A percentile compares a stretch with the other conserved stretches of the same genome.
Evolutionary conservation across 2,797 vertebrate species (phyloP).

Genomic region (Anabas testudineus): DNA sequence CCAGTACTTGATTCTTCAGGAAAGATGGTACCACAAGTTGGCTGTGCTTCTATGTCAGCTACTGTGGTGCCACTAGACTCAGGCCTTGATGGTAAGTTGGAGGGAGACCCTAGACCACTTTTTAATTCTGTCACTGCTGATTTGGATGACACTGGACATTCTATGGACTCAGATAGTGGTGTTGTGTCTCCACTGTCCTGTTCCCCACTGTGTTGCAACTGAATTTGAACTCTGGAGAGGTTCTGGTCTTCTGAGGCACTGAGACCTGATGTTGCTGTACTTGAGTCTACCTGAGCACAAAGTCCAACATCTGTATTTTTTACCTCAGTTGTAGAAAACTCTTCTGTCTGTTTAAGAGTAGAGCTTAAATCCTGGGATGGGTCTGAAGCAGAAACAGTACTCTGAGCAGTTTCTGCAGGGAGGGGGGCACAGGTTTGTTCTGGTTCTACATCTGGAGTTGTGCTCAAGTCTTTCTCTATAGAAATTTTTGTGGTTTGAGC

Average conservation of each 20-base stretch:
- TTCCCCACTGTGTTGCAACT: constrained; percentile 41
- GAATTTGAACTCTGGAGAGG: constrained; percentile 46
- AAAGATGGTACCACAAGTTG: not conserved
- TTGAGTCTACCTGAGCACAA: not conserved
- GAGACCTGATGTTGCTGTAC: constrained; percentile 7
- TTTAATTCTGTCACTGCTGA: constrained; percentile 2
- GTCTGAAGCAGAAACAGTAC: not conserved
- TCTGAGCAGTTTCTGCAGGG: not conserved
- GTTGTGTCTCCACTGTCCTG: not conserved
- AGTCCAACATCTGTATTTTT: not conserved
- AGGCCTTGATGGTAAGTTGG: not conserved
- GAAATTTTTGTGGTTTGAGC: constrained; percentile 15
- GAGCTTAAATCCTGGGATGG: not conserved
- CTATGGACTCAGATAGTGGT: not conserved
- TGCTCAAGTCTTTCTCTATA: not conserved
- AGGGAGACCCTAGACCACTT: not conserved
- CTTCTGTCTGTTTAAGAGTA: not conserved
- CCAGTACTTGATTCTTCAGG: not conserved
- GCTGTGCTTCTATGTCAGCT: constrained; percentile 19
- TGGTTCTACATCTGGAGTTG: not conserved
- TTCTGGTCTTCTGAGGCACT: constrained; percentile 11
- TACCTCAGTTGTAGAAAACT: constrained; percentile 15
- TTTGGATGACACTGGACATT: not conserved
- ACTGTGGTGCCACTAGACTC: constrained; percentile 4
- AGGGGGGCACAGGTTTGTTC: not conserved